A percentile compares a stretch with the other conserved stretches of the same genome.
phyloP scores from a whole-genome alignment of 2,113 vertebrate species.

The Python bivittatus region DNA sequence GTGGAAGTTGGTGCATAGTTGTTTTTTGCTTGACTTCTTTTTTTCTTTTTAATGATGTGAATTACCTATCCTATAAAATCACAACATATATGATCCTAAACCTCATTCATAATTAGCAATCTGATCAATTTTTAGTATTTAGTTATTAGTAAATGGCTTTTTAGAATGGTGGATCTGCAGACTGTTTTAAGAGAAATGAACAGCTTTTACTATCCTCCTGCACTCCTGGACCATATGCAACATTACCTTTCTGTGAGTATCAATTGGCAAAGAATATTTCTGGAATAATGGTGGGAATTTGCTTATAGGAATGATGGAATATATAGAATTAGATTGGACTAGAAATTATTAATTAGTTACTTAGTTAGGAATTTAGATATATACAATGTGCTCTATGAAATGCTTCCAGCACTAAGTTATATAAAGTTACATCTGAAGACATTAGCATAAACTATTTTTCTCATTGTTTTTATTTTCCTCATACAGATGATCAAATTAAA shows the following conservation, averaged over 20 bases:
- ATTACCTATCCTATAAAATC: not conserved
- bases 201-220: conserved; percentile 27
- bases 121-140: not conserved
- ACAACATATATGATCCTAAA: not conserved
- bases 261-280: conserved; percentile 10
- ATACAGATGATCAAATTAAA: not conserved
- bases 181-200: conserved; percentile 34
- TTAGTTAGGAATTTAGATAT: not conserved
- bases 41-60: not conserved
- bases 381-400: not conserved
- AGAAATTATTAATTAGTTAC: not conserved
- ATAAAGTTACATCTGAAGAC: not conserved
- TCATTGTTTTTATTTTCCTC: conserved; percentile 4
- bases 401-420: not conserved
- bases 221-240: conserved; percentile 16
- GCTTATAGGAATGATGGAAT: fast-evolving
- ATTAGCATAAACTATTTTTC: not conserved
- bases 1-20: not conserved
- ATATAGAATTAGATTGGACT: not conserved
- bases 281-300: not conserved
- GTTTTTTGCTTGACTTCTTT: not conserved
- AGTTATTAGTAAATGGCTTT: not conserved
- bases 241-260: conserved; percentile 15
- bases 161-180: not conserved
- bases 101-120: not conserved